Base-by-base conservation (phyloP, 1,140 invertebrate species). In the Drepana arcuata region DNA sequence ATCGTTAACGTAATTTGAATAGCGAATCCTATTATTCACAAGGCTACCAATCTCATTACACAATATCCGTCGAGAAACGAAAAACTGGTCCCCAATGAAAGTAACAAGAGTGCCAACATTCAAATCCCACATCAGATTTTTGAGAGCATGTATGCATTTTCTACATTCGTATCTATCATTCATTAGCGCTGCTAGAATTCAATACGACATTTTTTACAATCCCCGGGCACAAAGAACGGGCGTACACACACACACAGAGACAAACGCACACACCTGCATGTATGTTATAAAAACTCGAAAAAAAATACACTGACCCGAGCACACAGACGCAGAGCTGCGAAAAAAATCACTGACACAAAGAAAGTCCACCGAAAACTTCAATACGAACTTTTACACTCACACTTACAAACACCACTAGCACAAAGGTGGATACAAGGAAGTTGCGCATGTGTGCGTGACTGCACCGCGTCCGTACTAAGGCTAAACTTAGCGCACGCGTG, bases 311-410 rank as follows among this genome's bases (percentile, higher is more conserved):
- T 81, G 74, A 77, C 72, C 70, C 41, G 54, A 73, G 70, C 77
- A 79, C 77, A 81, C 72, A 60, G 18, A 36, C 37, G 42, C 36
- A 39, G 38, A 43, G 24, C 23, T 34, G 66, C 68, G 72, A 66
- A 81, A 81, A 81, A 81, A 81, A 81, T 79, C 72, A 81, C 74
- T 56, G 72, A 81, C 77, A 81, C 77, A 81, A 81, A 81, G 77
- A 81, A 79, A 75, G 62, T 77, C 70, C 58, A 69, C 72, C 77
- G 59, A 79, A 81, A 81, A 81, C 74, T 81, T 81, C 61, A 59
- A 73, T 79, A 77, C 57, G 52, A 81, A 81, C 77, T 81, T 81
- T 79, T 71, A 60, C 43, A 63, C 59, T 28, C 69, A 75, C 63
- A 78, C 70, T 11, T 2, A 1, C 13, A 16, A 2, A 14, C 1